A percentile compares a stretch with the other conserved stretches of the same genome.
phyloP scores from a whole-genome alignment of 2,113 vertebrate species.

The Cyprinodon variegatus region DNA sequence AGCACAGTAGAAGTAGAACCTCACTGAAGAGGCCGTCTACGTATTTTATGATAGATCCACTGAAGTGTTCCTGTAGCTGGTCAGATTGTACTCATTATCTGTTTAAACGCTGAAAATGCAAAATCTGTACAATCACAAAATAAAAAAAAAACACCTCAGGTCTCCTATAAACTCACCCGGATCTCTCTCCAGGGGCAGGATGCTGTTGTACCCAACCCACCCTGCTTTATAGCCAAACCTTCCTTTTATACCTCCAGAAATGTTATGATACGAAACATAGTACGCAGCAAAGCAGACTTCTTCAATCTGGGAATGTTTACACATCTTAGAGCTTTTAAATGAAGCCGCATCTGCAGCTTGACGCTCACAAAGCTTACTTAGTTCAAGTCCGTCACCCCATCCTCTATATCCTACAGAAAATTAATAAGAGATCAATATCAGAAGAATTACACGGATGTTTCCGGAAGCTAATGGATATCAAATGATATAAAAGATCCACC shows the following conservation, averaged over 20 bases:
- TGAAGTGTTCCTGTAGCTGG: slow-evolving; percentile 19
- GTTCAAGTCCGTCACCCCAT: slow-evolving; percentile 11
- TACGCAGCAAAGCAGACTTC: slow-evolving; percentile 39
- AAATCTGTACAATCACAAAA: slow-evolving; percentile 72
- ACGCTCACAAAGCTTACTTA: neutral
- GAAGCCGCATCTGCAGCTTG: slow-evolving; percentile 16
- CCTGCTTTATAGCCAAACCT: slow-evolving; percentile 57
- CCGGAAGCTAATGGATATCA: slow-evolving; percentile 53
- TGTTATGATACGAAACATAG: slow-evolving; percentile 31
- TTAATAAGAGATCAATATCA: slow-evolving; percentile 17
- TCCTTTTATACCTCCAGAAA: slow-evolving; percentile 60
- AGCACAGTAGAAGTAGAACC: slow-evolving; percentile 35
- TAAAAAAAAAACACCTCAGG: slow-evolving; percentile 73
- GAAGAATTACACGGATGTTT: slow-evolving; percentile 30
- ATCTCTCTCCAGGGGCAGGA: slow-evolving; percentile 64
- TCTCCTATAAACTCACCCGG: slow-evolving; percentile 57
- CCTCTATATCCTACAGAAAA: slow-evolving; percentile 13
- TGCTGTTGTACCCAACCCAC: slow-evolving; percentile 30
- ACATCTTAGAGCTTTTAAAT: slow-evolving; percentile 40
- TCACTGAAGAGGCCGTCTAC: slow-evolving; percentile 30
- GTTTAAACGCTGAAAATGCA: slow-evolving; percentile 44
- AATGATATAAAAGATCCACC: slow-evolving; percentile 42
- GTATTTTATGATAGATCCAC: slow-evolving; percentile 9
- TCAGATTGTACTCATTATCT: slow-evolving; percentile 23
- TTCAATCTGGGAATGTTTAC: slow-evolving; percentile 68